Base-by-base conservation (phyloP, 2,797 vertebrate species). In the Clamator glandarius region DNA sequence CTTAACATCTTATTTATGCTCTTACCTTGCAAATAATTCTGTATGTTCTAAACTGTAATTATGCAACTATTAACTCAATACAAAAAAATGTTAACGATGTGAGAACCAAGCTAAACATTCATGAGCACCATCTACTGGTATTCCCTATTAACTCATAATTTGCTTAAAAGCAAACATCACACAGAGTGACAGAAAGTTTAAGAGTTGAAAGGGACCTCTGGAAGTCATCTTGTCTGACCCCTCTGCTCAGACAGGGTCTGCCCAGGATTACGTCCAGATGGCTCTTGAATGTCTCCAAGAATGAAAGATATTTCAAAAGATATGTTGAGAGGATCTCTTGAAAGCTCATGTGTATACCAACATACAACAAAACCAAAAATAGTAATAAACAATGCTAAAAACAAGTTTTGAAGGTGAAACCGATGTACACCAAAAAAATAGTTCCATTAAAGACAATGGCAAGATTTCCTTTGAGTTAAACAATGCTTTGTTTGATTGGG, bases 101-200 rank as follows among this genome's bases (percentile, higher is more conserved):
- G 54, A 83, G 36, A 74, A 89, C 2, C 64, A 69, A 84, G 33
- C 67, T 55, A 67, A 77, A 61, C 41, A 68, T 83, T 90, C 44
- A 77, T 67, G 23, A 90, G 90, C 72, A 91, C 68, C 31, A 67
- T 46, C 90, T 94, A 90, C 29, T 87, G 92, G 79, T 41, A 77
- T 31, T 80, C 35, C 36, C 63, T 58, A n/a, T 58, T 58, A 84
- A 23, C 16, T 84, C 35, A 41, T 50, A 41, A 72, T 50, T 64
- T 64, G 8, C 31, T 44, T 33, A 19, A 25, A 67, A 86, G 51
- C 33, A 88, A 76, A 19, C 19, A 39, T 31, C 26, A 52, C 58
- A 33, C 11, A 36, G 25, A 93, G 20, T 21, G 54, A 69, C 12
- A 42, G 35, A 75, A 46, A 8, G 26, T 50, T 1, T 86, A 31